A percentile compares a stretch with the other conserved stretches of the same genome.
Evolutionary conservation across 2,888 invertebrate genomes (phyloP).

Genomic region (Hanleya hanleyi): DNA sequence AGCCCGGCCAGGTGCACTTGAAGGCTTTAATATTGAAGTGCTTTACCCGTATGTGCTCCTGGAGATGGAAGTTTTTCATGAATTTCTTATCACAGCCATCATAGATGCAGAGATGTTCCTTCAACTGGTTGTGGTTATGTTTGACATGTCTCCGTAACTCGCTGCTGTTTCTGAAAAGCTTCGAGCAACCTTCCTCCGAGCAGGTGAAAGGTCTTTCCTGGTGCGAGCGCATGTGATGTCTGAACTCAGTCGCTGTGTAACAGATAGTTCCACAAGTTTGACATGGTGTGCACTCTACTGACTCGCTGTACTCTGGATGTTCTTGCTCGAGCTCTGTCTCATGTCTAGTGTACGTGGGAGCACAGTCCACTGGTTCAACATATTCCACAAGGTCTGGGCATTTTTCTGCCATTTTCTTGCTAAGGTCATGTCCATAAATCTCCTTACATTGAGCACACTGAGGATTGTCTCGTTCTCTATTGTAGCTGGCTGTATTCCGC

Average conservation of each 20-base stretch:
- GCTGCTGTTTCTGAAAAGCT: background rate
- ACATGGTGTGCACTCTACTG: conserved; percentile 27
- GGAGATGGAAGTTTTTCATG: conserved; percentile 48
- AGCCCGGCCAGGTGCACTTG: conserved; percentile 50
- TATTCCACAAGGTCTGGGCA: no score
- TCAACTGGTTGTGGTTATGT: conserved; percentile 38
- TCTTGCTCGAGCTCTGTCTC: conserved; percentile 13
- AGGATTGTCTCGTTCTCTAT: background rate
- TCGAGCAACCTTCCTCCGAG: background rate
- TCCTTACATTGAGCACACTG: background rate
- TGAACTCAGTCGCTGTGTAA: conserved; percentile 14
- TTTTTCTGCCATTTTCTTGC: background rate
- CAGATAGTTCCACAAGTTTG: conserved; percentile 26
- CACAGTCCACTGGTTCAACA: conserved; percentile 4
- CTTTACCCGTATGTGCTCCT: conserved; percentile 55
- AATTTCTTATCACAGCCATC: conserved; percentile 52
- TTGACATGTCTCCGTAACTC: conserved; percentile 33
- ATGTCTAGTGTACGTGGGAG: conserved; percentile 11
- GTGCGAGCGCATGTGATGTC: conserved; percentile 16
- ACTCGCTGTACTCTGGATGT: background rate
- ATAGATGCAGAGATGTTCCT: conserved; percentile 47
- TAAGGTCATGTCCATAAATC: background rate
- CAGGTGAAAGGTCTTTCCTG: conserved; percentile 10
- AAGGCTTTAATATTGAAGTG: conserved; percentile 46
- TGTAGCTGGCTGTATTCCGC: background rate